Conservation (phyloP, 2,113 vertebrate species). For the Aegotheles bennettii region DNA sequence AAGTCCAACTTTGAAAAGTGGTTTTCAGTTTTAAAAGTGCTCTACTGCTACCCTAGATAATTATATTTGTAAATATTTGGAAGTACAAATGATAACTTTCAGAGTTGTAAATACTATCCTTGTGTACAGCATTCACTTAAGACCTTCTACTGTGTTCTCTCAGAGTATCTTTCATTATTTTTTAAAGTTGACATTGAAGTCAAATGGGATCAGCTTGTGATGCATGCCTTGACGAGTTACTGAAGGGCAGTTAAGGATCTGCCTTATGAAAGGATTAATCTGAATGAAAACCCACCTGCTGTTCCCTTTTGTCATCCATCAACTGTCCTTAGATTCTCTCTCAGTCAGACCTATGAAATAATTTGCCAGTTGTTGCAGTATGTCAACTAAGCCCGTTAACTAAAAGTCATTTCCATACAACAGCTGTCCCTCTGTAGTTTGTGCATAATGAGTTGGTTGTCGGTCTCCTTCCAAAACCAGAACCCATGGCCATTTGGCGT, state of each 20-base stretch:
- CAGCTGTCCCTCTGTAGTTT: constrained; percentile 24
- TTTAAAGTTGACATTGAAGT: background rate
- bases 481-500: background rate
- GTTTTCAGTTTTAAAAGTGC: background rate
- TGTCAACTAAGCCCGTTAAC: constrained; percentile 15
- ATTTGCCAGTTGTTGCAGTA: constrained; percentile 54
- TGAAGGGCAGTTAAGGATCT: background rate
- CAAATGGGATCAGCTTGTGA: background rate
- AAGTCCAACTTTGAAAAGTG: background rate
- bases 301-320: constrained; percentile 43
- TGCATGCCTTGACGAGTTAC: background rate
- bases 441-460: background rate
- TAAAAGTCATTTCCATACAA: constrained; percentile 3
- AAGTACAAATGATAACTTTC: background rate
- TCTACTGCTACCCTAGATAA: background rate
- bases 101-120: background rate
- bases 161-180: background rate
- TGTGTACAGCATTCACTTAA: background rate
- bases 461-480: background rate
- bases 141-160: background rate
- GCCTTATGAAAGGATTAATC: background rate
- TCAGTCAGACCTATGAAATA: constrained; percentile 8
- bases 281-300: constrained; percentile 45
- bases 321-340: constrained; percentile 20
- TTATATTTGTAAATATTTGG: background rate